A percentile compares a stretch with the other conserved stretches of the same genome.
These are phyloP conservation scores for Misgurnus anguillicaudatus DNA, from an alignment of 2,113 vertebrate species.

Conservation along the genomic window DNA sequence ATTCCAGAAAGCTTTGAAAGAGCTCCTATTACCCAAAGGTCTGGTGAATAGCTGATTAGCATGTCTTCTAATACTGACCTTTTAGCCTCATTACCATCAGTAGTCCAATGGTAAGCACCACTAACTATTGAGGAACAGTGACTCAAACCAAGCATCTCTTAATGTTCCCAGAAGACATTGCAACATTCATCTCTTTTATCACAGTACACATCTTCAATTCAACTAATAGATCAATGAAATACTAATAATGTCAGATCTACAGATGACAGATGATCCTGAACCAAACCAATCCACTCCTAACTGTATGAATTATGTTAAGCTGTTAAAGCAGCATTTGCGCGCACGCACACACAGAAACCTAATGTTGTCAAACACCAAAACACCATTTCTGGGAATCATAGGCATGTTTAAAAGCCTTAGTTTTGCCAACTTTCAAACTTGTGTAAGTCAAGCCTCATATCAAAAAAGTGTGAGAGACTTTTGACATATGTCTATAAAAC, in stretches of 20 bases:
- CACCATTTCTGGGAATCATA: too few relatives aligned
- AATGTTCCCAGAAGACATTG: neutral
- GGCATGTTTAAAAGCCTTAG: too few relatives aligned
- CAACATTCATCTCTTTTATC: neutral
- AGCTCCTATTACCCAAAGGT: constrained; percentile 34
- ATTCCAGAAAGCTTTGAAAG: constrained; percentile 39
- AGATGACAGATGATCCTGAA: too few relatives aligned
- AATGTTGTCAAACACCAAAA: too few relatives aligned
- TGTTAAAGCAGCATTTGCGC: too few relatives aligned
- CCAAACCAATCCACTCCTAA: too few relatives aligned
- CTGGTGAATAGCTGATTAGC: constrained; percentile 47
- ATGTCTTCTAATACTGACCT: constrained; percentile 50
- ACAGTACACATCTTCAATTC: neutral
- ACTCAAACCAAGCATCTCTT: neutral
- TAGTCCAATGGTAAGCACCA: constrained; percentile 21
- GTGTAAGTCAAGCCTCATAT: too few relatives aligned
- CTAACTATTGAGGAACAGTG: neutral
- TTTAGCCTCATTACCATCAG: constrained; percentile 47
- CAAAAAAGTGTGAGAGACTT: too few relatives aligned
- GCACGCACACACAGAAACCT: too few relatives aligned
- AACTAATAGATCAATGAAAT: neutral
- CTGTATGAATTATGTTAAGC: too few relatives aligned
- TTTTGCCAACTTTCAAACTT: neutral
- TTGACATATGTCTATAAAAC: too few relatives aligned
- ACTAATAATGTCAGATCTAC: constrained; percentile 1